A percentile compares a stretch with the other conserved stretches of the same genome.
phyloP scores from a whole-genome alignment of 2,113 vertebrate genomes.

The Martes martes region DNA sequence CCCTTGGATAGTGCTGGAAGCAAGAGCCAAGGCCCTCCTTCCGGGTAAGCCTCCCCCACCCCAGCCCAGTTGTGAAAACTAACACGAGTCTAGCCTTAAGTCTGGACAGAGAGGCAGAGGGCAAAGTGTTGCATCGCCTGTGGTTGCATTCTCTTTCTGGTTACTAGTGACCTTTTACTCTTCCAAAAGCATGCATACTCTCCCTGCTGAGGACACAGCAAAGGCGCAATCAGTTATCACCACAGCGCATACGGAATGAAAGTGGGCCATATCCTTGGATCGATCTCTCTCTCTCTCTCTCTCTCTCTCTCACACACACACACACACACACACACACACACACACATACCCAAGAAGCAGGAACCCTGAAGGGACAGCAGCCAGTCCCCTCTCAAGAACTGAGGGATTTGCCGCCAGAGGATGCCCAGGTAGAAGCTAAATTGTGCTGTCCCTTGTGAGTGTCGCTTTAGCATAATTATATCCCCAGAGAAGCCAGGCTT shows the following conservation, averaged over 20 bases:
- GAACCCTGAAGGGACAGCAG: background rate
- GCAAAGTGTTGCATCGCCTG: background rate
- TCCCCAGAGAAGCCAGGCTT: conserved; percentile 55
- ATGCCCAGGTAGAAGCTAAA: conserved; percentile 34
- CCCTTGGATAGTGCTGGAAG: background rate
- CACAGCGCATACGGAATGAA: conserved; percentile 5
- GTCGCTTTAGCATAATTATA: conserved; percentile 58
- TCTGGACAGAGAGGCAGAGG: background rate
- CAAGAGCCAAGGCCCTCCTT: background rate
- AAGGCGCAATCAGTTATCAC: background rate
- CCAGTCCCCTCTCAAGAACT: background rate
- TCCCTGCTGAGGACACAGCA: background rate
- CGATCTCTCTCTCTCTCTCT: too few species aligned
- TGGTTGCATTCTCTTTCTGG: background rate
- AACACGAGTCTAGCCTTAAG: background rate
- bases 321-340: background rate
- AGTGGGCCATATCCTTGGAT: conserved; percentile 2
- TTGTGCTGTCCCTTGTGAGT: background rate
- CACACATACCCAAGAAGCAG: background rate
- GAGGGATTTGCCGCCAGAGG: background rate
- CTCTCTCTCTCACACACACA: background rate
- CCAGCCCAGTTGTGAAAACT: background rate
- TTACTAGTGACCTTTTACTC: background rate
- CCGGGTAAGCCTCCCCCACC: background rate
- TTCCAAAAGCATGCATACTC: background rate